Evolutionary conservation across 2,888 invertebrate genomes (phyloP).

Genomic region (Xanthia icteritia): DNA sequence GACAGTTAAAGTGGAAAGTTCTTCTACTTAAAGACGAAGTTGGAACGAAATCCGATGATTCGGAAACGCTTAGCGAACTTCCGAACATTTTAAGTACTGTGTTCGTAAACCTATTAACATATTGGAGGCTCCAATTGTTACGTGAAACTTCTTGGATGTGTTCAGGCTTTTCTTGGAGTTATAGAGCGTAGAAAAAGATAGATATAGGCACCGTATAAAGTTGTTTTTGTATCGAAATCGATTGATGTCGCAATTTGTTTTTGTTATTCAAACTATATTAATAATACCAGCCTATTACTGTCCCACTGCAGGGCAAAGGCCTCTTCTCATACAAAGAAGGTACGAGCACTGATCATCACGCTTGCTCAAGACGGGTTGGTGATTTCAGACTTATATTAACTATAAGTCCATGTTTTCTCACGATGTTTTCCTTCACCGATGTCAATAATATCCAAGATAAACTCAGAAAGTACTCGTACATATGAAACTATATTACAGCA

Average conservation of each 20-base stretch:
- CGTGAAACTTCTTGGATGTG: constrained; percentile 23
- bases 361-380: too few species aligned
- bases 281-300: too few species aligned
- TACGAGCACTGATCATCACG: too few species aligned
- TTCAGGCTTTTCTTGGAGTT: constrained; percentile 30
- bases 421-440: too few species aligned
- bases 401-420: too few species aligned
- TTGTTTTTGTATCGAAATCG: constrained; percentile 7
- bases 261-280: not conserved
- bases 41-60: constrained; percentile 67
- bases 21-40: constrained; percentile 54
- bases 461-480: too few species aligned
- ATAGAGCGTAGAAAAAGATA: not conserved
- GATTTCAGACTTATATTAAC: too few species aligned
- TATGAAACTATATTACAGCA: not conserved
- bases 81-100: constrained; percentile 66
- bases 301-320: too few species aligned
- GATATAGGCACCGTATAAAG: not conserved
- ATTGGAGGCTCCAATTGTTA: constrained; percentile 56
- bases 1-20: constrained; percentile 66
- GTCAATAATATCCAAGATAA: too few species aligned
- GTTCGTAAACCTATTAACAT: constrained; percentile 70
- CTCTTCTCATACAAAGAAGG: too few species aligned
- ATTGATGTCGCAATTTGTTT: not conserved
- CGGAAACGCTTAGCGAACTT: constrained; percentile 64